A percentile compares a stretch with the other conserved stretches of the same genome.
phyloP scores from a whole-genome alignment of 2,888 invertebrate species.

The Melangyna quadrimaculata region DNA sequence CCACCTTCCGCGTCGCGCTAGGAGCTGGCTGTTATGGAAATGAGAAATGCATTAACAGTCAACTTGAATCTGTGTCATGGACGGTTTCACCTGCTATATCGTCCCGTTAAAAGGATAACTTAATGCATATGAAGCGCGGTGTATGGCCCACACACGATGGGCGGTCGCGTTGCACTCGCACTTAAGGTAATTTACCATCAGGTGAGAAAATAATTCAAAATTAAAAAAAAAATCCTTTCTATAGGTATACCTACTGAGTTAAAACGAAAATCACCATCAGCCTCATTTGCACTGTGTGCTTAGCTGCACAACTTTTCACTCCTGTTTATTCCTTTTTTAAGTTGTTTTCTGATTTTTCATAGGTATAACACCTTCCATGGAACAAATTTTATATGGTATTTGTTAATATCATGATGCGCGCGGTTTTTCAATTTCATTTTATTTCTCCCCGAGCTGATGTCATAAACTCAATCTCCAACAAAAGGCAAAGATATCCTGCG shows the following conservation, averaged over 20 bases:
- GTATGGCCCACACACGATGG: conserved; percentile 1
- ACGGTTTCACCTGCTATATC: conserved; percentile 34
- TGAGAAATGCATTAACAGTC: conserved; percentile 64
- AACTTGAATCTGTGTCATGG: conserved; percentile 65
- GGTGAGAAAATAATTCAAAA: not conserved
- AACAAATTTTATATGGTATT: conserved; percentile 32
- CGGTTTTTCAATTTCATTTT: conserved; percentile 48
- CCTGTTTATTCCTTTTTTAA: not conserved
- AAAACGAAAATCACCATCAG: conserved; percentile 36
- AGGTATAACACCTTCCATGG: not conserved
- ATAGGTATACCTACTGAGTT: not conserved
- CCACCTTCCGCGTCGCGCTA: not conserved
- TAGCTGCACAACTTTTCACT: conserved; percentile 47
- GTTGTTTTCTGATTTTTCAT: not conserved
- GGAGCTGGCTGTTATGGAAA: conserved; percentile 62
- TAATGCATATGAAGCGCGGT: conserved; percentile 32
- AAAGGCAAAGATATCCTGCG: conserved; percentile 42
- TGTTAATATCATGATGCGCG: conserved; percentile 27
- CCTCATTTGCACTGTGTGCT: conserved; percentile 40
- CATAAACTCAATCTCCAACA: conserved; percentile 26
- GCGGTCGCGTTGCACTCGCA: conserved; percentile 33
- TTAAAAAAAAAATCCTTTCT: not conserved
- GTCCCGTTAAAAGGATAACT: conserved; percentile 52
- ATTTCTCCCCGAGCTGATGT: conserved; percentile 30
- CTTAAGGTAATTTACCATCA: conserved; percentile 64